These are phyloP conservation scores for Psammodynastes pulverulentus DNA, from an alignment of 2,113 vertebrate genomes.

Conservation along the genomic window DNA sequence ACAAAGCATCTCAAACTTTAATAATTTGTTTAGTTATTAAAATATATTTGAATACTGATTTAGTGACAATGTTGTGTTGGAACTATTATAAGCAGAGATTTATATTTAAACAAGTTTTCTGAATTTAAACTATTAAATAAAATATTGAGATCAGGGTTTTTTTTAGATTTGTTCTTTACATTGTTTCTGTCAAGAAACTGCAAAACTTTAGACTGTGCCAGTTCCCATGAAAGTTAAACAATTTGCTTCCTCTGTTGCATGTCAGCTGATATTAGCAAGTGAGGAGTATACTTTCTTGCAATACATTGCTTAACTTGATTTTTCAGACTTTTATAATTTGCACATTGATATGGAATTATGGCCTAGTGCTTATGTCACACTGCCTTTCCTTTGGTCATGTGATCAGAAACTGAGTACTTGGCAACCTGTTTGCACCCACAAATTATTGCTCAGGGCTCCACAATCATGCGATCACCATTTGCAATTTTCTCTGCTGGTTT, in stretches of 20 bases:
- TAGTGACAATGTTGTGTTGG: background rate
- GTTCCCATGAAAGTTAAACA: constrained; percentile 45
- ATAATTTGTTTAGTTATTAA: background rate
- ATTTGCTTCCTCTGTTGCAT: constrained; percentile 28
- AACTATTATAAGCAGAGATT: background rate
- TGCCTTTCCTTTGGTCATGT: background rate
- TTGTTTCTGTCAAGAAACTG: constrained; percentile 34
- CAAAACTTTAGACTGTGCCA: constrained; percentile 17
- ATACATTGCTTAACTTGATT: constrained; percentile 56
- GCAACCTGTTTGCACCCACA: background rate
- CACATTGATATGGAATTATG: background rate
- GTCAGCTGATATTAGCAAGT: too few relatives aligned
- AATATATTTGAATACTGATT: background rate
- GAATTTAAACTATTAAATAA: constrained; percentile 31
- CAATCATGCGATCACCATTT: background rate
- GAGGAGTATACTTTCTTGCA: too few relatives aligned
- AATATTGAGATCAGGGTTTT: constrained; percentile 16
- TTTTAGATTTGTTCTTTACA: background rate
- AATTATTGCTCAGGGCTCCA: background rate
- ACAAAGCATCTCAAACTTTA: background rate
- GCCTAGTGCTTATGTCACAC: background rate
- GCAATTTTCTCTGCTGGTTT: background rate
- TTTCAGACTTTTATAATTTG: constrained; percentile 49
- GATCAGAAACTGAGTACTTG: background rate
- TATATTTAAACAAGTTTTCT: background rate